A percentile compares a stretch with the other conserved stretches of the same genome.
Conservation (phyloP, 1,140 invertebrate species). For the Lasaia peninsularis region DNA sequence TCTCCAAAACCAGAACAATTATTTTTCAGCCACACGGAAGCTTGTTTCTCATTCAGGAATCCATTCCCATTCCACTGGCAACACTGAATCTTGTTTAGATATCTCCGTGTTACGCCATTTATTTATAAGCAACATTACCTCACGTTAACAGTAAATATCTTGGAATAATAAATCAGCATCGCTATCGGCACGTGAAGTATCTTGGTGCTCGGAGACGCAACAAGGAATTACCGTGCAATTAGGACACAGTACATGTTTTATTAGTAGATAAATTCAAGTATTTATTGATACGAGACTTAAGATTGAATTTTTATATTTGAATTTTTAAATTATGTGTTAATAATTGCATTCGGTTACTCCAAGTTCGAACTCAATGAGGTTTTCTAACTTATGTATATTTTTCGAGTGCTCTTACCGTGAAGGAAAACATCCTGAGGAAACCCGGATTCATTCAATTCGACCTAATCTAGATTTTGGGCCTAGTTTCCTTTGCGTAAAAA, state of each 20-base stretch:
- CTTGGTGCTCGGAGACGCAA: conserved; percentile 20
- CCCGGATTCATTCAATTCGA: too few relatives aligned
- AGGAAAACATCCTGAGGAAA: too few relatives aligned
- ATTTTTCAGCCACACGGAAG: too few relatives aligned
- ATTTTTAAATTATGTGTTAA: too few relatives aligned
- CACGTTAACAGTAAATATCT: conserved; percentile 11
- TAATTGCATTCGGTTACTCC: too few relatives aligned
- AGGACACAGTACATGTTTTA: conserved; percentile 19
- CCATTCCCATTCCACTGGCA: background rate
- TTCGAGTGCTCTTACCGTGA: too few relatives aligned
- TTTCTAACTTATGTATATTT: too few relatives aligned
- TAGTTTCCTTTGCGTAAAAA: too few relatives aligned
- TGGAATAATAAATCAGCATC: conserved; percentile 13
- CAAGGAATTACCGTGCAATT: conserved; percentile 26
- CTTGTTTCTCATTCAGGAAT: background rate
- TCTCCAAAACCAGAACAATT: too few relatives aligned
- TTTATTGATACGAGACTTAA: conserved; percentile 10
- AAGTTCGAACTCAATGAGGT: too few relatives aligned
- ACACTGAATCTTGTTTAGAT: conserved; percentile 3
- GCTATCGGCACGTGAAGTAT: conserved; percentile 20
- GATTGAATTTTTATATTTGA: background rate
- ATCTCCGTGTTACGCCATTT: conserved; percentile 1
- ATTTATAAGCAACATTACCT: conserved; percentile 5
- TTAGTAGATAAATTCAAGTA: conserved; percentile 14
- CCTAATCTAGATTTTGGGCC: too few relatives aligned